Conservation (phyloP, 2,888 invertebrate genomes). For the Teleogryllus oceanicus region DNA sequence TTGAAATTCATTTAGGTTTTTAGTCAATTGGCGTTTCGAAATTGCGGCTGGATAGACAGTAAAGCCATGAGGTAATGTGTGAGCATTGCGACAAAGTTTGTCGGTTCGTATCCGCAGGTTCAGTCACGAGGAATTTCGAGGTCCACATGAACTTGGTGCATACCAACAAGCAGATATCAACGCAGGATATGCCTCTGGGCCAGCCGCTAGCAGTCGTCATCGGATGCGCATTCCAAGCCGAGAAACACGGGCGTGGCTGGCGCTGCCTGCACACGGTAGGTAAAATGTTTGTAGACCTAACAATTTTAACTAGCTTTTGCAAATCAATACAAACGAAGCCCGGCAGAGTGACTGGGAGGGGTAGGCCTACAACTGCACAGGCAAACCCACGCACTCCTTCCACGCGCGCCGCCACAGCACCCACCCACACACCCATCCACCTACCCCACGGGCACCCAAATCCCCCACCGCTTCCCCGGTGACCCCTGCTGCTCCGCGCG, state of each 20-base stretch:
- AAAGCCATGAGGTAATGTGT: too few species aligned
- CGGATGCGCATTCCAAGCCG: background rate
- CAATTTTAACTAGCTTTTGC: conserved; percentile 18
- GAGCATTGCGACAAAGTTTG: too few species aligned
- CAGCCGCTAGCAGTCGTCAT: background rate
- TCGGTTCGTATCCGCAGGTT: too few species aligned
- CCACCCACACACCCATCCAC: background rate
- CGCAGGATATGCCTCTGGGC: background rate
- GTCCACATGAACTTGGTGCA: too few species aligned
- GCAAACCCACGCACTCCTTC: conserved; percentile 1
- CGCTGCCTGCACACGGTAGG: background rate
- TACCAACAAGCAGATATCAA: too few species aligned
- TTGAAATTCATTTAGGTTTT: too few species aligned
- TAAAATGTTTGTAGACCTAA: conserved; percentile 5
- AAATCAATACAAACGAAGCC: conserved; percentile 18
- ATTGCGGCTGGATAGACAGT: too few species aligned
- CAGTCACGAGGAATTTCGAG: too few species aligned
- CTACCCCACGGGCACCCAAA: background rate
- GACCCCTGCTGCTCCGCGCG: background rate
- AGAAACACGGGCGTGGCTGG: background rate
- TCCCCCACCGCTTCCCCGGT: background rate
- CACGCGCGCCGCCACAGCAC: background rate
- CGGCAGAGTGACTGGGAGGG: background rate
- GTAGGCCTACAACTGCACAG: background rate
- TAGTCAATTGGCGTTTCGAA: too few species aligned